phyloP scores from a whole-genome alignment of 1,140 invertebrate species.

The Hydropsyche tenuis region DNA sequence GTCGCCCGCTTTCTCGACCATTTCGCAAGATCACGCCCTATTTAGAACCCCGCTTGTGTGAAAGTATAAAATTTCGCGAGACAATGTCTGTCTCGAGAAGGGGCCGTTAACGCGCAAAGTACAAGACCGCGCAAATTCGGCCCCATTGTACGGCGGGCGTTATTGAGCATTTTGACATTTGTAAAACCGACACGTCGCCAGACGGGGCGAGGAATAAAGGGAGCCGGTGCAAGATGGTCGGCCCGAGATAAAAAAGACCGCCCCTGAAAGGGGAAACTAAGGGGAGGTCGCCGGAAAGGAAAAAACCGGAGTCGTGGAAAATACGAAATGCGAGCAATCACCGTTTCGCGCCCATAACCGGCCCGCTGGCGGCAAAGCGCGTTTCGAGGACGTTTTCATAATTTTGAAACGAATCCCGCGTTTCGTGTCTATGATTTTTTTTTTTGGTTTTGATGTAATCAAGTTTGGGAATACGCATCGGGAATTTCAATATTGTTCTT shows the following conservation, averaged over 20 bases:
- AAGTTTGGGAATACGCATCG: too few relatives aligned
- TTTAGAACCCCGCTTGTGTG: background rate
- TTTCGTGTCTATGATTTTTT: too few relatives aligned
- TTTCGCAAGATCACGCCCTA: too few relatives aligned
- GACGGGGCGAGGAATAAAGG: background rate
- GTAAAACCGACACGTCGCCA: constrained; percentile 26
- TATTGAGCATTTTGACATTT: constrained; percentile 7
- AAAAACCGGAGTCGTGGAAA: constrained; percentile 5
- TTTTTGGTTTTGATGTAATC: too few relatives aligned
- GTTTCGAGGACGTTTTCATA: too few relatives aligned
- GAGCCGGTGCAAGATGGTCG: too few relatives aligned
- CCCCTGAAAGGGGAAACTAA: background rate
- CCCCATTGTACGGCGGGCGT: background rate
- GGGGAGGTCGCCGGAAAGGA: background rate
- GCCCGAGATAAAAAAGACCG: too few relatives aligned
- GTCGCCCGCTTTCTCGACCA: too few relatives aligned
- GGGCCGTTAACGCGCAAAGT: background rate
- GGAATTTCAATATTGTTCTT: too few relatives aligned
- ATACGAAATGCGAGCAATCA: background rate
- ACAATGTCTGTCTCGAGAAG: background rate
- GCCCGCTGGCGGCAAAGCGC: background rate
- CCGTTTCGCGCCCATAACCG: constrained; percentile 1
- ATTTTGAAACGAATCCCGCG: too few relatives aligned
- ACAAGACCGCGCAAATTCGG: constrained; percentile 1
- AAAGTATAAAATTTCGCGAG: background rate